Percentiles rank a stretch among this genome's conserved stretches.
Evolutionary conservation across 2,113 vertebrate species (phyloP).

Genomic region (Phalacrocorax brasilianus): DNA sequence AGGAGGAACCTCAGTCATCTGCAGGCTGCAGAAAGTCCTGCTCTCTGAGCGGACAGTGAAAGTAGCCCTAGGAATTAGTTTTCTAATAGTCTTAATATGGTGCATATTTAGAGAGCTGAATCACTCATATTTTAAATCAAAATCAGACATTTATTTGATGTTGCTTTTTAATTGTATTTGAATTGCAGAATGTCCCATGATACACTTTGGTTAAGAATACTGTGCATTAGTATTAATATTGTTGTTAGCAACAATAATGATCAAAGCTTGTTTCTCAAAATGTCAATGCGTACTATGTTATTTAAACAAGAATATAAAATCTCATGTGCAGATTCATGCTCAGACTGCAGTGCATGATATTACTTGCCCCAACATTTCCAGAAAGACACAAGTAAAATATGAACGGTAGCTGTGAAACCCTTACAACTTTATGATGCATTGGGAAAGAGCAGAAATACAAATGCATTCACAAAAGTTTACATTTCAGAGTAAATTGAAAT

Average conservation of each 20-base stretch:
- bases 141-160: background rate
- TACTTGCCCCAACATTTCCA: background rate
- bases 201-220: background rate
- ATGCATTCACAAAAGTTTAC: background rate
- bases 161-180: conserved; percentile 44
- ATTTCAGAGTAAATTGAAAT: background rate
- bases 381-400: background rate
- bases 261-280: conserved; percentile 19
- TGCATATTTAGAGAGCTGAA: background rate
- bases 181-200: background rate
- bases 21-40: background rate
- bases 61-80: background rate
- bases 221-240: background rate
- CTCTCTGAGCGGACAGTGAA: background rate
- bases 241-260: background rate
- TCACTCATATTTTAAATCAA: background rate
- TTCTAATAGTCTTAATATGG: background rate
- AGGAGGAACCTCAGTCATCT: background rate
- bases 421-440: background rate
- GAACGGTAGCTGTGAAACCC: background rate
- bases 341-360: background rate
- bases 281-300: background rate
- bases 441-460: background rate
- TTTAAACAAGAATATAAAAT: background rate
- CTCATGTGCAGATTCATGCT: background rate